Conservation (phyloP, 2,797 vertebrate genomes). For the Danio jaintianensis region DNA sequence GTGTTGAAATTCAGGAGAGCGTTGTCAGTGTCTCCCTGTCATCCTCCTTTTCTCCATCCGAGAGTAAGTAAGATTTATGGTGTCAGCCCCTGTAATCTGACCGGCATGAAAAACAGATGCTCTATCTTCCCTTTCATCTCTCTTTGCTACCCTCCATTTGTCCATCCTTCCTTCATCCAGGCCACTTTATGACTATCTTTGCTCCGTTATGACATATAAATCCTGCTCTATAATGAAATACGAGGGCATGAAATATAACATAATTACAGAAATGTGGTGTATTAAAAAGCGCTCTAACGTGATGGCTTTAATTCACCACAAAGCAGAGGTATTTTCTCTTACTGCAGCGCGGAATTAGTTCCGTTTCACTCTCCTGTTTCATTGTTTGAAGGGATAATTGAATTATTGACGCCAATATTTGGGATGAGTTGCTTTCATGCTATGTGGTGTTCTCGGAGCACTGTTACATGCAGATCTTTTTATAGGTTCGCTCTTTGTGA, state of each 20-base stretch:
- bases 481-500: background rate
- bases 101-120: conserved; percentile 76
- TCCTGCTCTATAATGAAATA: conserved; percentile 32
- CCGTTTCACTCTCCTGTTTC: background rate
- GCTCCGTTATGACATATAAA: conserved; percentile 32
- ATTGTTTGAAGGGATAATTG: conserved; percentile 31
- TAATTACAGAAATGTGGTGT: conserved; percentile 17
- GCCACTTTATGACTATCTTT: conserved; percentile 9
- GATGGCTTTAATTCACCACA: conserved; percentile 29
- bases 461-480: conserved; percentile 10
- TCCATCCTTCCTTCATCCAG: conserved; percentile 30
- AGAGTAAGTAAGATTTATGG: conserved; percentile 86
- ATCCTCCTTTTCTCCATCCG: conserved; percentile 67
- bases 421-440: conserved; percentile 11
- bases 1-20: conserved; percentile 77
- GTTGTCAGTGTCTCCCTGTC: conserved; percentile 16
- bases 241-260: conserved; percentile 32
- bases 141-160: conserved; percentile 4
- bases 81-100: conserved; percentile 78
- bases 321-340: conserved; percentile 2
- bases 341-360: conserved; percentile 3
- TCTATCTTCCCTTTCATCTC: conserved; percentile 45
- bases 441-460: conserved; percentile 1
- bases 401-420: conserved; percentile 35
- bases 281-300: conserved; percentile 24